Conservation (phyloP, 2,888 invertebrate genomes). For the Habrosyne pyritoides region DNA sequence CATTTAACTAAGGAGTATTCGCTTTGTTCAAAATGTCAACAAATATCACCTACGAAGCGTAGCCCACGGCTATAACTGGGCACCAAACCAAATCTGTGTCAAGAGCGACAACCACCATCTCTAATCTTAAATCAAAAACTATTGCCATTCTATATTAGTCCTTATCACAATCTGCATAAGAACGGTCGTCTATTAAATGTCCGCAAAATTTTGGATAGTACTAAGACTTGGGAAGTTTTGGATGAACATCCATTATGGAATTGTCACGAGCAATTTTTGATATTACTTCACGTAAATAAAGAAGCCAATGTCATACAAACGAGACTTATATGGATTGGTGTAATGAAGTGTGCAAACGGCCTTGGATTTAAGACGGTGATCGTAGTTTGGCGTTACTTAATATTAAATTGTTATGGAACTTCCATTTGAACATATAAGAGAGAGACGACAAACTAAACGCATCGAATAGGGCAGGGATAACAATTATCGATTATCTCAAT, state of each 20-base stretch:
- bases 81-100: constrained; percentile 57
- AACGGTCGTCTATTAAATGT: not conserved
- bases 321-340: constrained; percentile 13
- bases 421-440: not conserved
- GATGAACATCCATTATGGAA: constrained; percentile 43
- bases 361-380: constrained; percentile 1
- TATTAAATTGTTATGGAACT: not conserved
- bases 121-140: constrained; percentile 6
- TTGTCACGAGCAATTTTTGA: constrained; percentile 45
- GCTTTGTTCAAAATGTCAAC: constrained; percentile 47
- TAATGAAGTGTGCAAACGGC: constrained; percentile 2
- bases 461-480: not conserved
- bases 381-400: constrained; percentile 2
- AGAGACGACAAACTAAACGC: not conserved
- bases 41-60: constrained; percentile 45
- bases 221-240: constrained; percentile 28
- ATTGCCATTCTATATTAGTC: not conserved
- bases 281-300: constrained; percentile 11
- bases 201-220: constrained; percentile 21
- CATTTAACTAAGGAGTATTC: constrained; percentile 20
- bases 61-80: constrained; percentile 43
- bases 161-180: not conserved
- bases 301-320: constrained; percentile 29
- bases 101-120: constrained; percentile 45
- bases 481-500: not conserved